Evolutionary conservation across 2,113 vertebrate species (phyloP).

Genomic region (Peromyscus polionotus): DNA sequence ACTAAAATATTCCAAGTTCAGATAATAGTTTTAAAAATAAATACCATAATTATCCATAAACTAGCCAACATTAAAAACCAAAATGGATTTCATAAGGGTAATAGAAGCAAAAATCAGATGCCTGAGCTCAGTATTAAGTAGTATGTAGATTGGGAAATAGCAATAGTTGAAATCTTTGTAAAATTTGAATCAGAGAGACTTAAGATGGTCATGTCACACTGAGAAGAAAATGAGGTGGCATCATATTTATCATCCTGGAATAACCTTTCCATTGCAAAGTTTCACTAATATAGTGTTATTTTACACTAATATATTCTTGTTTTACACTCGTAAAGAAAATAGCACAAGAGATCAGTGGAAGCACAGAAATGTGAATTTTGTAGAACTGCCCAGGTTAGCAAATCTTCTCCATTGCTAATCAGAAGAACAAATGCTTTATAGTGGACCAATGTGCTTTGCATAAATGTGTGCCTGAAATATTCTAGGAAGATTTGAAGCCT

Average conservation of each 20-base stretch:
- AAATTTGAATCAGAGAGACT: slow-evolving; percentile 53
- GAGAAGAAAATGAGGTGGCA: slow-evolving; percentile 38
- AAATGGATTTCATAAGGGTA: slow-evolving; percentile 18
- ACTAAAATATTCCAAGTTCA: slow-evolving; percentile 17
- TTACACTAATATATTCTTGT: not conserved
- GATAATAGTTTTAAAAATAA: not conserved
- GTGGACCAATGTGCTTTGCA: not conserved
- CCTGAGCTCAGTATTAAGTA: slow-evolving; percentile 1
- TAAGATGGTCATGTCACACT: slow-evolving; percentile 32
- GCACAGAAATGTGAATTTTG: not conserved
- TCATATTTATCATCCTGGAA: not conserved
- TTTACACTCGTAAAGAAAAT: not conserved
- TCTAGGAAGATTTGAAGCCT: not conserved
- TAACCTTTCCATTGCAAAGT: not conserved
- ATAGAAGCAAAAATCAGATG: not conserved
- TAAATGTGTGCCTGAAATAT: not conserved
- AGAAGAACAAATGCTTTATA: slow-evolving; percentile 1
- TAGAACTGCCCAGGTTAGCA: not conserved
- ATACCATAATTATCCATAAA: slow-evolving; percentile 41
- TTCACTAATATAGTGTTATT: not conserved
- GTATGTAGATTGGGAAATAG: not conserved
- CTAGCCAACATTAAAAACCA: not conserved
- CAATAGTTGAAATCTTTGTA: slow-evolving; percentile 26
- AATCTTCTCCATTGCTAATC: not conserved
- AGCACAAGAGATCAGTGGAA: not conserved